Conservation (phyloP, 2,113 vertebrate genomes). For the Helogale parvula region DNA sequence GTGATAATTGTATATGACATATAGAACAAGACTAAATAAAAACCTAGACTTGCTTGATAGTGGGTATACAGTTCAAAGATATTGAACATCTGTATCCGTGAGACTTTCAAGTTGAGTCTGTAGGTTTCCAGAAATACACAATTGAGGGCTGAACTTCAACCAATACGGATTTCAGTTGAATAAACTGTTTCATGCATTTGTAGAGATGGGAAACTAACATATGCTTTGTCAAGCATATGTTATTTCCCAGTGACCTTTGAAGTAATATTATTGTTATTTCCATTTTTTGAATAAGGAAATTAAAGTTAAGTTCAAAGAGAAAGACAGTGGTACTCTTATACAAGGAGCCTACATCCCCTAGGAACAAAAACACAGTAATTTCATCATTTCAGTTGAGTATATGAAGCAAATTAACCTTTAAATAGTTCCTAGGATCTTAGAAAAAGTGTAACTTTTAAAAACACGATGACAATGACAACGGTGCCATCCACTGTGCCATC, state of each 20-base stretch:
- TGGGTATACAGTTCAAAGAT: neutral
- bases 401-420: conserved; percentile 49
- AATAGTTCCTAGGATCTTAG: neutral
- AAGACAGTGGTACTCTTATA: neutral
- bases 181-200: conserved; percentile 5
- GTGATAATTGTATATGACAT: neutral
- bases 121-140: neutral
- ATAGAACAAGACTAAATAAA: neutral
- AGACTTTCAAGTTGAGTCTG: neutral
- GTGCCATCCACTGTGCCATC: neutral
- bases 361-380: conserved; percentile 11
- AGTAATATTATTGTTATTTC: conserved; percentile 13
- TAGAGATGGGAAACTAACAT: neutral
- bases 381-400: conserved; percentile 47
- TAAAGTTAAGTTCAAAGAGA: conserved; percentile 20
- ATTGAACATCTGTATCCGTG: neutral
- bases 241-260: neutral
- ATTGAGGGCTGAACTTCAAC: neutral
- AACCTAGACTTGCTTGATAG: neutral
- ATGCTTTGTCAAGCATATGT: neutral
- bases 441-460: conserved; percentile 38
- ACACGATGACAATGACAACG: neutral
- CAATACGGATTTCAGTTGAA: neutral
- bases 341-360: neutral
- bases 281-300: conserved; percentile 37